Base-by-base conservation (phyloP, 2,113 vertebrate genomes). In the Syngnathoides biaculeatus region DNA sequence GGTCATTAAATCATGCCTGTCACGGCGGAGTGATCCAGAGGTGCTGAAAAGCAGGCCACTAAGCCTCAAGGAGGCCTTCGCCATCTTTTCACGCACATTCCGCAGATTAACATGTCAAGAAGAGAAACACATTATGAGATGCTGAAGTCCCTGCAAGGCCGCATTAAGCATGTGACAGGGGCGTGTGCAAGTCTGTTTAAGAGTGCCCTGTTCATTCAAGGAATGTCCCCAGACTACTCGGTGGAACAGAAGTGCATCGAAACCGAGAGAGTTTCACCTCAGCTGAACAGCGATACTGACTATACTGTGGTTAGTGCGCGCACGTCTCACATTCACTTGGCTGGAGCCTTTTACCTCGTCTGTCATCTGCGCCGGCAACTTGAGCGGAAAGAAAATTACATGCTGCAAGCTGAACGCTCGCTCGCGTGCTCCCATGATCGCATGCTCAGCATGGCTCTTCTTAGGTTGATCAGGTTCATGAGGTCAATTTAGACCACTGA, bases 141-240 rank as follows among this genome's bases (percentile, higher is more conserved):
- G 65, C 68, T 64, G 73, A 71, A 58, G 72, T 81, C 71, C 70
- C 71, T 38, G 65, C 79, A 77, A 56, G 64, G 79, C 73, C 69
- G 64, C 73, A 80, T 87, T 77, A 68, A 72, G 67, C 68, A 71
- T 83, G 78, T 87, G 87, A 86, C 82, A 82, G 71, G 71, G 73
- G 81, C 63, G 81, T 89, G 85, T 79, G 68, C 65, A 42, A 72
- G 79, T 79, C 67, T 79, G 69, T 80, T 81, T 73, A 79, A 77
- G 74, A 80, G 84, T 83, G 80, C 72, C 72, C 47, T 79, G 81
- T 60, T 73, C 77, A 64, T 84, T 62, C 74, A 43, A 90, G 89
- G 91, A 92, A 92, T 92, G 91, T 89, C 80, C 87, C 89, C 87
- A 64, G 88, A 89, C 90, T 81, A 82, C 89, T 80, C 77, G 61